These are phyloP conservation scores for Drosophila simulans DNA, from an alignment of 1,140 invertebrate genomes.

Conservation along the genomic window DNA sequence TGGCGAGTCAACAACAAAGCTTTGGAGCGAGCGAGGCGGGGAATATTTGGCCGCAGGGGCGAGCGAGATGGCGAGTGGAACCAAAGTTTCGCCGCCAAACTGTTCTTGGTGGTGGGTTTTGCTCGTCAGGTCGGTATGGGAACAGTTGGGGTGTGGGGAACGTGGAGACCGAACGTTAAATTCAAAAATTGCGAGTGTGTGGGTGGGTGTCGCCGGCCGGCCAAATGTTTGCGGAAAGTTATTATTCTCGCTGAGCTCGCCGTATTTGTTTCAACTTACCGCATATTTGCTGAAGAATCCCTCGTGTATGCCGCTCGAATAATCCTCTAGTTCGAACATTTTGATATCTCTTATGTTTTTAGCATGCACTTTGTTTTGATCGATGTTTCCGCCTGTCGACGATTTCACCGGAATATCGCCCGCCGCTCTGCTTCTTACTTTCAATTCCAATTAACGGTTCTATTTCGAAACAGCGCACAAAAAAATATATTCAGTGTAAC, in stretches of 20 bases:
- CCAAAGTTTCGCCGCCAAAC: slow-evolving; percentile 36
- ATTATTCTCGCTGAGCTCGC: slow-evolving; percentile 26
- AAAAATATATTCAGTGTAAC: background rate
- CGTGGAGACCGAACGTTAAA: slow-evolving; percentile 65
- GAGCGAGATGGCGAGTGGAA: slow-evolving; percentile 32
- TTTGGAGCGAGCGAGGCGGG: slow-evolving; percentile 38
- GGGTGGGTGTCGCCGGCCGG: slow-evolving; percentile 59
- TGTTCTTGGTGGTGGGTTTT: slow-evolving; percentile 24
- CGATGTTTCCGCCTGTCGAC: slow-evolving; percentile 36
- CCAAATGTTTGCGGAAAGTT: slow-evolving; percentile 45
- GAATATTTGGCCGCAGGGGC: slow-evolving; percentile 7
- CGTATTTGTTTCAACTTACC: slow-evolving; percentile 55
- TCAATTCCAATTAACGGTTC: background rate
- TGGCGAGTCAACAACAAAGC: slow-evolving; percentile 35
- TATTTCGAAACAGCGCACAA: background rate
- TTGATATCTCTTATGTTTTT: slow-evolving; percentile 33
- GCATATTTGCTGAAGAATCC: slow-evolving; percentile 83
- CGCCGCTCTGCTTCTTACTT: background rate
- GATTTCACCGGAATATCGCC: background rate
- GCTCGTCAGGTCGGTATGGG: slow-evolving; percentile 1
- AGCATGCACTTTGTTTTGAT: slow-evolving; percentile 70
- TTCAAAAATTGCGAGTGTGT: slow-evolving; percentile 47
- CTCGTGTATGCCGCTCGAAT: slow-evolving; percentile 80
- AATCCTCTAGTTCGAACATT: slow-evolving; percentile 84
- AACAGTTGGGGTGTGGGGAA: slow-evolving; percentile 20